Evolutionary conservation across 1,140 invertebrate genomes (phyloP).

Genomic region (Drosophila pandora): DNA sequence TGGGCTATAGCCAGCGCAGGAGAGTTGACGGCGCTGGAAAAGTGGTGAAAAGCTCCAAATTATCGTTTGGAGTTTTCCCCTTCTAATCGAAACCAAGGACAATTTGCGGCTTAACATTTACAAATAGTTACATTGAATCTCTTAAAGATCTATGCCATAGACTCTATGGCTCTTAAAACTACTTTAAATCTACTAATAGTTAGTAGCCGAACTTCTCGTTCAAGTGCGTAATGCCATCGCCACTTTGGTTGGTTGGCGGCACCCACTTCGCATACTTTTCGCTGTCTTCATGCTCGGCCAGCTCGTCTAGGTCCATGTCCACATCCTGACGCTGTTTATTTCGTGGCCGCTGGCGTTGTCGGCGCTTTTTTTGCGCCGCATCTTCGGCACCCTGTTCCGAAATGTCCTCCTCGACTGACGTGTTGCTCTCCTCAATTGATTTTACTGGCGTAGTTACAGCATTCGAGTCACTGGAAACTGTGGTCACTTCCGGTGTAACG

Average conservation of each 20-base stretch:
- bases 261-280: conserved; percentile 91
- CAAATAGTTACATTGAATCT: conserved; percentile 31
- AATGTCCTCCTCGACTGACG: not conserved
- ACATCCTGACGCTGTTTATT: conserved; percentile 70
- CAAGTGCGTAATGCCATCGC: conserved; percentile 91
- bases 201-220: conserved; percentile 94
- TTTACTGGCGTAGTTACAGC: not conserved
- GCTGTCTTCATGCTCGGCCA: conserved; percentile 84
- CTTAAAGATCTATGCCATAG: conserved; percentile 18
- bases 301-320: conserved; percentile 83
- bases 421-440: not conserved
- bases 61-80: not conserved
- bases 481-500: conserved; percentile 34
- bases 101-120: conserved; percentile 28
- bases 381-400: conserved; percentile 41
- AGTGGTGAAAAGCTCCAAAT: conserved; percentile 41
- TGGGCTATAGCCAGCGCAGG: conserved; percentile 24
- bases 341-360: conserved; percentile 57
- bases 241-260: conserved; percentile 90
- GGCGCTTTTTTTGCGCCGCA: conserved; percentile 49
- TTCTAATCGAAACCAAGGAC: not conserved
- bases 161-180: conserved; percentile 6
- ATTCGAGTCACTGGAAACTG: conserved; percentile 15
- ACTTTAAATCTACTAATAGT: conserved; percentile 8
- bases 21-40: conserved; percentile 33